phyloP scores from a whole-genome alignment of 2,888 invertebrate species.

The Lepeophtheirus nordmannii region DNA sequence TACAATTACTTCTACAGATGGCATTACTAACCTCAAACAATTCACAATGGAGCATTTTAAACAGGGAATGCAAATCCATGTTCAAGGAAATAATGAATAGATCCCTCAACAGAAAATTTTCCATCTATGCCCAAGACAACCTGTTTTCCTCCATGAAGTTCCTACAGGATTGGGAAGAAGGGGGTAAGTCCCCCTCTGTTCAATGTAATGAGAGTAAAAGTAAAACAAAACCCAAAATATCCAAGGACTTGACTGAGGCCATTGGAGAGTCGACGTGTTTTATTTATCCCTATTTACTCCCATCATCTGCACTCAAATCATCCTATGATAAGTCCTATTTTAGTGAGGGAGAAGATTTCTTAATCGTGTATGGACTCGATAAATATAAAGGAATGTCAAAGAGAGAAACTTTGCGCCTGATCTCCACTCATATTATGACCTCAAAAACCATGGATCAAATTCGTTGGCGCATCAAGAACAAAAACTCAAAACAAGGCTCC shows the following conservation, averaged over 20 bases:
- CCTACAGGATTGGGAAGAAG: slow-evolving; percentile 12
- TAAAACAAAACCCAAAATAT: neutral
- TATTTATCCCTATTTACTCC: neutral
- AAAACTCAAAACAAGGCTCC: neutral
- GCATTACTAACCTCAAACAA: slow-evolving; percentile 10
- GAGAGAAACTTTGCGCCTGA: neutral
- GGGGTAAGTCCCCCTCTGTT: neutral
- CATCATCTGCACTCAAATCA: neutral
- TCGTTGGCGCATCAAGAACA: neutral
- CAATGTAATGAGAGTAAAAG: neutral
- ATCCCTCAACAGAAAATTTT: neutral
- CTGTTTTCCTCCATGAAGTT: slow-evolving; percentile 14
- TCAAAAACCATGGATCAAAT: neutral
- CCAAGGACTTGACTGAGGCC: neutral
- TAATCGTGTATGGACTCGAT: slow-evolving; percentile 11
- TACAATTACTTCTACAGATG: slow-evolving; percentile 8
- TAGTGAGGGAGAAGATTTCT: slow-evolving; percentile 3
- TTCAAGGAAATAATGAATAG: neutral
- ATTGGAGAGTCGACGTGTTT: neutral
- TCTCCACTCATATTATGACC: neutral
- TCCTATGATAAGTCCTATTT: neutral
- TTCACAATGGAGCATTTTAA: neutral
- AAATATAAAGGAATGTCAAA: neutral
- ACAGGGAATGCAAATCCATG: slow-evolving; percentile 14
- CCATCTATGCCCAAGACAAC: slow-evolving; percentile 3